A percentile compares a stretch with the other conserved stretches of the same genome.
phyloP scores from a whole-genome alignment of 2,888 invertebrate species.

The Epirrhoe tristata region DNA sequence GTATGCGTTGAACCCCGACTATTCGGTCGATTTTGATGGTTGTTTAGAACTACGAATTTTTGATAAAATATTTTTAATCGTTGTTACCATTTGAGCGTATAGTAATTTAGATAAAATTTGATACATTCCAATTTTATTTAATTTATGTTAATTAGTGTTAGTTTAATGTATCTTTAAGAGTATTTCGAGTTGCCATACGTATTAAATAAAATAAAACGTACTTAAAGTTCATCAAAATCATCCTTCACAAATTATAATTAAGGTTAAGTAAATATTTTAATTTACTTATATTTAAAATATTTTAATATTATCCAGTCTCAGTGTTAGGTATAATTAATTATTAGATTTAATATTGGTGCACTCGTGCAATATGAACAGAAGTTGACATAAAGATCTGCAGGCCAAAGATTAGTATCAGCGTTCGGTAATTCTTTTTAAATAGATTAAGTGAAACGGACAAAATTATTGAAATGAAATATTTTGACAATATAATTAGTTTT shows the following conservation, averaged over 20 bases:
- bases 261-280: constrained; percentile 33
- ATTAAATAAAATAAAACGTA: constrained; percentile 71
- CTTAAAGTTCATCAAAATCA: constrained; percentile 65
- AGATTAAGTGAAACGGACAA: constrained; percentile 48
- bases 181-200: constrained; percentile 79
- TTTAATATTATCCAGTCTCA: constrained; percentile 58
- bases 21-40: constrained; percentile 57
- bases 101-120: constrained; percentile 59
- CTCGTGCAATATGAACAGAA: constrained; percentile 64
- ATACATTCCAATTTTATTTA: constrained; percentile 62
- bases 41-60: constrained; percentile 65
- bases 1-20: constrained; percentile 56
- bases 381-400: constrained; percentile 78
- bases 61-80: constrained; percentile 70
- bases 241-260: constrained; percentile 43
- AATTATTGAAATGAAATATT: constrained; percentile 54
- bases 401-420: constrained; percentile 80
- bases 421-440: constrained; percentile 52
- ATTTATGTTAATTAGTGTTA: constrained; percentile 61
- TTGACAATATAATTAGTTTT: constrained; percentile 64
- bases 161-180: constrained; percentile 56
- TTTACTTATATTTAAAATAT: no score
- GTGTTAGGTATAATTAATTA: constrained; percentile 60
- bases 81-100: constrained; percentile 75
- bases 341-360: constrained; percentile 56